These are phyloP conservation scores for Muntiacus reevesi DNA, from an alignment of 2,113 vertebrate species.

Conservation along the genomic window DNA sequence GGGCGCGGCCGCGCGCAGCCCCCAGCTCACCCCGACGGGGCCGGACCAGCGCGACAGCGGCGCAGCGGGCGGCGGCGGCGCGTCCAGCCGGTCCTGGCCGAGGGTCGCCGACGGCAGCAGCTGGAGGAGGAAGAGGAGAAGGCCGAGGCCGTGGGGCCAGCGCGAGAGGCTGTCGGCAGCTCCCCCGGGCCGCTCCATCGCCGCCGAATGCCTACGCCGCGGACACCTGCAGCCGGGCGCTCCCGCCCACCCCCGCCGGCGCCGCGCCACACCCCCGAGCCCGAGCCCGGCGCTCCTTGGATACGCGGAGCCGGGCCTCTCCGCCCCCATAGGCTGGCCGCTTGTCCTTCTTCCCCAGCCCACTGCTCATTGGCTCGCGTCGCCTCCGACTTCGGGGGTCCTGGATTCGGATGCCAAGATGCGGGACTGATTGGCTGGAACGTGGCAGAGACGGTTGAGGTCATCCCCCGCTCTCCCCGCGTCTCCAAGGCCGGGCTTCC, in stretches of 20 bases:
- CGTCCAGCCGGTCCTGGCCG: conserved; percentile 69
- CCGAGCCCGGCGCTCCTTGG: conserved; percentile 34
- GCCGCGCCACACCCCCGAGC: conserved; percentile 66
- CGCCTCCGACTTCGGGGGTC: conserved; percentile 62
- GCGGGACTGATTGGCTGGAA: conserved; percentile 47
- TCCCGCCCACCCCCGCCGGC: conserved; percentile 66
- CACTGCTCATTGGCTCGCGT: conserved; percentile 56
- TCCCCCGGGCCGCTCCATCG: conserved; percentile 63
- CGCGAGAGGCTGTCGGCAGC: conserved; percentile 39
- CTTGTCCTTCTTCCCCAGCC: conserved; percentile 52
- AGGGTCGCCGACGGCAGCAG: conserved; percentile 10
- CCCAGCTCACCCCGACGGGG: conserved; percentile 61
- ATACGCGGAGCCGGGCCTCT: conserved; percentile 49
- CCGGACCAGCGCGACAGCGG: conserved; percentile 45
- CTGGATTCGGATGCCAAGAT: conserved; percentile 64
- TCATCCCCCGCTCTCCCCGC: conserved; percentile 19
- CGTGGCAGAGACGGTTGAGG: conserved; percentile 55
- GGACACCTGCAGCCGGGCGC: conserved; percentile 63
- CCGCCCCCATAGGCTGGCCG: conserved; percentile 47
- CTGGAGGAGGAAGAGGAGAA: conserved; percentile 44
- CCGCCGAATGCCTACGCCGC: conserved; percentile 60
- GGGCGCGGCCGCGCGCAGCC: conserved; percentile 36
- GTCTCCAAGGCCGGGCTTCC: neutral
- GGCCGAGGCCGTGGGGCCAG: conserved; percentile 49
- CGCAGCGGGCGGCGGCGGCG: conserved; percentile 58